These are phyloP conservation scores for Crotalus tigris DNA, from an alignment of 2,113 vertebrate species.

Conservation along the genomic window DNA sequence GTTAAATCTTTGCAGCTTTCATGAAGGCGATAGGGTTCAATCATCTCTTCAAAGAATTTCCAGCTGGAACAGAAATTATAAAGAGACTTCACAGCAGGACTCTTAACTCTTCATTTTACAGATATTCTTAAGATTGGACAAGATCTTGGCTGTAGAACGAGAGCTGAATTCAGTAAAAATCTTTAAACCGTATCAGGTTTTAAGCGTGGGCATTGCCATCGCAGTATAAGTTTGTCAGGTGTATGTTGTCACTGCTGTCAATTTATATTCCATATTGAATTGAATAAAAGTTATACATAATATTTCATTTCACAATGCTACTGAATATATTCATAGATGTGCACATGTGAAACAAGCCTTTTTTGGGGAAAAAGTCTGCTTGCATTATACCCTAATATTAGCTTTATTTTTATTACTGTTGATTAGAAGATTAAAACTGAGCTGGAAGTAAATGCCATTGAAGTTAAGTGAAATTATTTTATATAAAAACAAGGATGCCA, in stretches of 20 bases:
- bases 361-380: neutral
- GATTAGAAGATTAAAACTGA: neutral
- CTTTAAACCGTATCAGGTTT: constrained; percentile 19
- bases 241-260: constrained; percentile 1
- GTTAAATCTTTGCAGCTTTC: constrained; percentile 82
- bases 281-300: neutral
- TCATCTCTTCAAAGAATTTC: constrained; percentile 93
- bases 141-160: constrained; percentile 46
- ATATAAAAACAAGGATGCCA: neutral
- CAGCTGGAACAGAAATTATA: constrained; percentile 78
- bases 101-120: constrained; percentile 62
- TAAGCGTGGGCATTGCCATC: constrained; percentile 15
- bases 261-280: neutral
- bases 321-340: neutral
- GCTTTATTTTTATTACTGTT: neutral
- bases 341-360: neutral
- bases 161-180: constrained; percentile 53
- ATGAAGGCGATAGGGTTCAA: constrained; percentile 88
- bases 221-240: neutral
- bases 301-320: neutral
- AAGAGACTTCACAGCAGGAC: constrained; percentile 64
- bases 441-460: neutral
- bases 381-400: neutral
- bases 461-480: neutral
- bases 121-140: constrained; percentile 35